Base-by-base conservation (phyloP, 2,888 invertebrate species). In the Ernsta delagoae region DNA sequence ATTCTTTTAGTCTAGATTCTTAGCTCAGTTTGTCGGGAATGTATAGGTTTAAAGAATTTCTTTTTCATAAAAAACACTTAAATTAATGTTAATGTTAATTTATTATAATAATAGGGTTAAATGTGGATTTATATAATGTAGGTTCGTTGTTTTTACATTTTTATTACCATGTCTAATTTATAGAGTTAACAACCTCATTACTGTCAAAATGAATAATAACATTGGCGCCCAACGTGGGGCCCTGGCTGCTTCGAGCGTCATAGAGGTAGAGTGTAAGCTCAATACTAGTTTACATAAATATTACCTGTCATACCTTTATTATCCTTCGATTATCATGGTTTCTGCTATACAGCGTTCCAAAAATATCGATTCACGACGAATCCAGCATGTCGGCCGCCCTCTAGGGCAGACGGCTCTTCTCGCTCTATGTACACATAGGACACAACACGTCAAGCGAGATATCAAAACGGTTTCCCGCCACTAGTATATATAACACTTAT, bases 381-480 rank as follows among this genome's bases (percentile, higher is more conserved):
- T 88, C 89, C 91, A 90, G 92, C 92, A 92, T 92, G 92, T 90
- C 92, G 90, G 89, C 88, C 90, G 90, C 90, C 91, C 91, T 90
- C 87, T 87, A 86, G 90, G 89, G 90, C 90, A 89, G 90, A 89
- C 91, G 84, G 90, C 85, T 88, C 85, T 87, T 88, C 90, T 86
- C 90, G 83, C 87, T 90, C 90, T 91, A 90, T 81, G 85, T 87
- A 90, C 90, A 92, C 92, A 92, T 90, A 92, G 86, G 84, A 90
- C 90, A 91, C 91, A 87, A 90, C 92, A 93, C 91, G 92, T 90
- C 92, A 92, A 87, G 87, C 87, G 87, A 90, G 91, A 90, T 91
- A 91, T 90, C 88, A 89, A 87, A 92, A 90, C 89, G 86, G 89
- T 92, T 93, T 93, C 93, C 93, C 93, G 93, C 93, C 93, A 93